These are phyloP conservation scores for Agrochola litura DNA, from an alignment of 2,888 invertebrate species.

Conservation along the genomic window DNA sequence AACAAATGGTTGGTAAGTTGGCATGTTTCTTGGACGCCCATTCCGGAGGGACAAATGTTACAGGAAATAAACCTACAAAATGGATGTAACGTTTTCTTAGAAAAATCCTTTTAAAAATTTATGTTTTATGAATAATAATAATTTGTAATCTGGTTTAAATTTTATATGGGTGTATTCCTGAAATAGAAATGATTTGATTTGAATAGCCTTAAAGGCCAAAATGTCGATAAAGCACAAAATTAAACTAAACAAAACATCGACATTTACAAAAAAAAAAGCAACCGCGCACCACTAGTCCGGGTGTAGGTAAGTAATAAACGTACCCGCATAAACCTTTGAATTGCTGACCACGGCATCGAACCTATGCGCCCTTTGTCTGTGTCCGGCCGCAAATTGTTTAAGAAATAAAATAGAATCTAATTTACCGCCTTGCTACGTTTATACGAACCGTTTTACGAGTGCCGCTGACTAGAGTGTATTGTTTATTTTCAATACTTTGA, in stretches of 20 bases:
- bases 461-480: constrained; percentile 81
- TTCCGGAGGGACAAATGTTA: background rate
- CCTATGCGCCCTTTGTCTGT: constrained; percentile 88
- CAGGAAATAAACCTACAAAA: background rate
- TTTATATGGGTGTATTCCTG: too few species aligned
- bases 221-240: background rate
- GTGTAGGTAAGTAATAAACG: constrained; percentile 87
- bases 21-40: too few species aligned
- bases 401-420: constrained; percentile 90
- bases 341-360: constrained; percentile 89
- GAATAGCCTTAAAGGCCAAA: background rate
- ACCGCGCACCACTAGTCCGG: constrained; percentile 71
- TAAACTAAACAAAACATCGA: constrained; percentile 56
- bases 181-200: too few species aligned
- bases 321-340: constrained; percentile 90
- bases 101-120: background rate
- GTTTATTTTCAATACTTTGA: constrained; percentile 83
- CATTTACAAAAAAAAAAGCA: constrained; percentile 46
- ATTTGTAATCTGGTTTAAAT: too few species aligned
- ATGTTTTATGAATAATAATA: too few species aligned
- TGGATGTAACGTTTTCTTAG: background rate
- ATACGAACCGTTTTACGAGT: constrained; percentile 87
- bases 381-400: constrained; percentile 88
- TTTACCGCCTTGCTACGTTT: constrained; percentile 88
- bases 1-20: background rate